Evolutionary conservation across 2,888 invertebrate species (phyloP).

Genomic region (Quadroppia sp.): DNA sequence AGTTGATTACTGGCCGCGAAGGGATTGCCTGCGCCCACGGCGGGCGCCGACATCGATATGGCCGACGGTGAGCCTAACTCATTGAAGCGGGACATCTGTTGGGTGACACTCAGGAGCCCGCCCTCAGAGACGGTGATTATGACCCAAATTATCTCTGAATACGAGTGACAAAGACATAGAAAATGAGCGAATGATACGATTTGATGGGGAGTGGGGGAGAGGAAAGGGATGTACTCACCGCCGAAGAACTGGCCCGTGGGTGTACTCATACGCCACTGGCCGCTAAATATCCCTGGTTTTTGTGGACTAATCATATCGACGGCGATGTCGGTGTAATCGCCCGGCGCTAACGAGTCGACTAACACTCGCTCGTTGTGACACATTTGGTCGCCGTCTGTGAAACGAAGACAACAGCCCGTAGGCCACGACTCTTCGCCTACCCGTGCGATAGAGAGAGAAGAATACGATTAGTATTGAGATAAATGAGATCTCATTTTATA

Average conservation of each 20-base stretch:
- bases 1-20: slow-evolving; percentile 45
- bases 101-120: slow-evolving; percentile 73
- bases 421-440: slow-evolving; percentile 74
- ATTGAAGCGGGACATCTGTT: slow-evolving; percentile 65
- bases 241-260: slow-evolving; percentile 85
- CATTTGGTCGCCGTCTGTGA: slow-evolving; percentile 66
- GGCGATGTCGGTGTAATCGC: slow-evolving; percentile 69
- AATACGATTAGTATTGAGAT: not conserved
- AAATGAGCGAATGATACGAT: not conserved
- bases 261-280: slow-evolving; percentile 84
- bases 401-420: slow-evolving; percentile 66
- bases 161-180: slow-evolving; percentile 30
- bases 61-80: slow-evolving; percentile 55
- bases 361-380: slow-evolving; percentile 59
- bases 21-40: slow-evolving; percentile 48
- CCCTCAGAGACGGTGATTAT: slow-evolving; percentile 74
- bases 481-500: no score
- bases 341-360: slow-evolving; percentile 69
- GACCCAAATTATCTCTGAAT: slow-evolving; percentile 72
- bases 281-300: slow-evolving; percentile 69
- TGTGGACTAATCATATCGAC: slow-evolving; percentile 76
- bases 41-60: slow-evolving; percentile 43
- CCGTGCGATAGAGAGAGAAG: not conserved
- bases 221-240: slow-evolving; percentile 59
- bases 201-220: no score